Evolutionary conservation across 2,888 invertebrate genomes (phyloP).

Genomic region (Dicycla oo): DNA sequence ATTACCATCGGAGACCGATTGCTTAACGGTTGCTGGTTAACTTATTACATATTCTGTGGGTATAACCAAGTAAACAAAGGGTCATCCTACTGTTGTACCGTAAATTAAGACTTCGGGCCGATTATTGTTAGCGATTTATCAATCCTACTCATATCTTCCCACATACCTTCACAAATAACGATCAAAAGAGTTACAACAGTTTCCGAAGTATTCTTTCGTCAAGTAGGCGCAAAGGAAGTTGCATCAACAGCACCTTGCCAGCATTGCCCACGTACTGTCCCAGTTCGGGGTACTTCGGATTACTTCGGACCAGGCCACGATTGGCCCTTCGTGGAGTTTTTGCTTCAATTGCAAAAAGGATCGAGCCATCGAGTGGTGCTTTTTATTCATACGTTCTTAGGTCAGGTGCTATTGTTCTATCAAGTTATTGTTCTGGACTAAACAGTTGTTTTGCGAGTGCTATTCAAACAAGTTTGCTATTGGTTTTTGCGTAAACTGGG

Average conservation of each 20-base stretch:
- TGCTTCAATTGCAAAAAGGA: slow-evolving; percentile 68
- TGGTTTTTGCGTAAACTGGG: slow-evolving; percentile 41
- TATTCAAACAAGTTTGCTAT: slow-evolving; percentile 58
- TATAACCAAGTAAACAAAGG: slow-evolving; percentile 15
- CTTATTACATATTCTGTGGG: slow-evolving; percentile 11
- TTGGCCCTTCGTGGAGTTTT: slow-evolving; percentile 77
- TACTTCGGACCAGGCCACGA: slow-evolving; percentile 64
- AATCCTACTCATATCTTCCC: slow-evolving; percentile 56
- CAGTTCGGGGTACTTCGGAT: slow-evolving; percentile 66
- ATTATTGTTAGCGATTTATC: slow-evolving; percentile 40
- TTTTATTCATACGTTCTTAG: slow-evolving; percentile 59
- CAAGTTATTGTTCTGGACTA: slow-evolving; percentile 70
- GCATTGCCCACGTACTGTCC: slow-evolving; percentile 77
- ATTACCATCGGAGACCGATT: slow-evolving; percentile 31
- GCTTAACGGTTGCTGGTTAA: slow-evolving; percentile 18
- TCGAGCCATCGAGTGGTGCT: slow-evolving; percentile 47
- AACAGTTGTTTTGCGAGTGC: slow-evolving; percentile 65
- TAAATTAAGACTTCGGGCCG: slow-evolving; percentile 22
- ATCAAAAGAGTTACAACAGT: slow-evolving; percentile 64
- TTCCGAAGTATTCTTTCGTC: slow-evolving; percentile 73
- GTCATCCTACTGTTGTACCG: slow-evolving; percentile 14
- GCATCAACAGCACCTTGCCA: slow-evolving; percentile 80
- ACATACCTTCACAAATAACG: slow-evolving; percentile 48
- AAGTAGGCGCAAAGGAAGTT: slow-evolving; percentile 84
- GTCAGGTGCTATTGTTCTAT: slow-evolving; percentile 70